Conservation (phyloP, 2,888 invertebrate genomes). For the Bellardia bayeri region DNA sequence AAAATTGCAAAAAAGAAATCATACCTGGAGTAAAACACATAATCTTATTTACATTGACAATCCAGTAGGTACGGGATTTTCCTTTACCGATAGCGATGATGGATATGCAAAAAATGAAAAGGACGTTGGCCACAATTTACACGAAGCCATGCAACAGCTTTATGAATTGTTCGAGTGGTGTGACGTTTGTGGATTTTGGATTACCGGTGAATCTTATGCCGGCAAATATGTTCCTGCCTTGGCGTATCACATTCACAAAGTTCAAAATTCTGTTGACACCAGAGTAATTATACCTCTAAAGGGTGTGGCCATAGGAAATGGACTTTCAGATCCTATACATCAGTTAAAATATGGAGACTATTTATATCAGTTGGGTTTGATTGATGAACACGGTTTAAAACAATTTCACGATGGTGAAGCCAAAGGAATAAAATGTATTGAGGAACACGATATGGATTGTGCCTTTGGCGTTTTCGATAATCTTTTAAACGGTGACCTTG, state of each 20-base stretch:
- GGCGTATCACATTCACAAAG: constrained; percentile 86
- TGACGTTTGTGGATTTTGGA: constrained; percentile 91
- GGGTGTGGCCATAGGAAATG: constrained; percentile 89
- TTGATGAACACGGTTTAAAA: constrained; percentile 86
- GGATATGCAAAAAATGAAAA: constrained; percentile 93
- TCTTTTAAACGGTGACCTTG: constrained; percentile 87
- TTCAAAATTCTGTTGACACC: constrained; percentile 83
- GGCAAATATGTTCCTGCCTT: constrained; percentile 92
- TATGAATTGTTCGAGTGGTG: constrained; percentile 92
- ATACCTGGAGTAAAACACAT: constrained; percentile 92
- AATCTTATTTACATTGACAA: constrained; percentile 95
- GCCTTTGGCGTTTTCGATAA: constrained; percentile 90
- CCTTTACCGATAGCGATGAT: constrained; percentile 90
- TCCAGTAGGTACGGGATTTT: constrained; percentile 96
- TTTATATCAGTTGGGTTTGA: constrained; percentile 90
- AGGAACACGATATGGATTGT: constrained; percentile 87
- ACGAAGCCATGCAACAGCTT: constrained; percentile 91
- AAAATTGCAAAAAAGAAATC: constrained; percentile 86
- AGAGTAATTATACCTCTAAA: constrained; percentile 82
- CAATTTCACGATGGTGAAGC: constrained; percentile 87
- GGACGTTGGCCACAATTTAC: constrained; percentile 92
- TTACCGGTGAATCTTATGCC: constrained; percentile 95
- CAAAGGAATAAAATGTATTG: constrained; percentile 85
- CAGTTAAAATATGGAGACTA: constrained; percentile 92
- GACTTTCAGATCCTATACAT: constrained; percentile 91